Conservation (phyloP, 2,113 vertebrate genomes). For the Coptodon rendalli region DNA sequence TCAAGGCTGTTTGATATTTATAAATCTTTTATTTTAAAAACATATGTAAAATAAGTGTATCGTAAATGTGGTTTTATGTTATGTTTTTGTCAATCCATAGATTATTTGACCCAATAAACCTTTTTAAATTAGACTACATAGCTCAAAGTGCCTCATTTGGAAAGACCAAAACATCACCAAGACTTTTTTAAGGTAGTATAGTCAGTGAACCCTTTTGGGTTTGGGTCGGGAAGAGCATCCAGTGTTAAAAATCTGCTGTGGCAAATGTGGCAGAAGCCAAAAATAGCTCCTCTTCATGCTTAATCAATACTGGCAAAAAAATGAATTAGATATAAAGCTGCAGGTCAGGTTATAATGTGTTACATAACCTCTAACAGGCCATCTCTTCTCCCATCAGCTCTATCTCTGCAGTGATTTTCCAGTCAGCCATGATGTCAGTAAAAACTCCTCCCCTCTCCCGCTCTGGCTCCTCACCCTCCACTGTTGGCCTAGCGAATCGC, state of each 20-base stretch:
- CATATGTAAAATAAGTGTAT: background rate
- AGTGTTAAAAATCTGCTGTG: background rate
- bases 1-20: background rate
- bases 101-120: background rate
- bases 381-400: constrained; percentile 17
- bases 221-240: background rate
- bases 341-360: background rate
- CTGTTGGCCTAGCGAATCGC: constrained; percentile 80
- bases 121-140: background rate
- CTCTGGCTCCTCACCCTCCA: constrained; percentile 65
- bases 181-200: background rate
- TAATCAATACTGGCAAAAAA: background rate
- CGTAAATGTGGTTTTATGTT: background rate
- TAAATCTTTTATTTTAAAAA: background rate
- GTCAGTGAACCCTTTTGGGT: background rate
- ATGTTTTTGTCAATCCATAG: background rate
- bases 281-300: background rate
- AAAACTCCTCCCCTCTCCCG: constrained; percentile 84
- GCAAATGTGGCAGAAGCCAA: background rate
- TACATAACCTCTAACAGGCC: background rate
- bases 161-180: background rate
- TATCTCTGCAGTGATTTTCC: background rate
- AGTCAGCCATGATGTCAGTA: constrained; percentile 78
- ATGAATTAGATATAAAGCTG: background rate
- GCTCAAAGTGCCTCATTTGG: background rate